Conservation (phyloP, 2,797 vertebrate genomes). For the Pelochelys cantorii region DNA sequence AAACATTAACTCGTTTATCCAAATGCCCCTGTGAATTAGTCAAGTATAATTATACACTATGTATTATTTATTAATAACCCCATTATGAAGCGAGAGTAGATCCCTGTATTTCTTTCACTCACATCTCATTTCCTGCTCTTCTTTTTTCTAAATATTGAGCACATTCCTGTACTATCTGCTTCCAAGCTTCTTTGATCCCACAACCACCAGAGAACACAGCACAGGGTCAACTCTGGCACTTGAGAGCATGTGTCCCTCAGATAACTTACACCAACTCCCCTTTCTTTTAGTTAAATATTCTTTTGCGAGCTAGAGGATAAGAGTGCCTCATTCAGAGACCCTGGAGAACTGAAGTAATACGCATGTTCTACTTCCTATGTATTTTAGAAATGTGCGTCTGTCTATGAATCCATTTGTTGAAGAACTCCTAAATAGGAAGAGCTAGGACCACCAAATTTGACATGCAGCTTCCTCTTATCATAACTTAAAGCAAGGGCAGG, state of each 20-base stretch:
- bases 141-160: neutral
- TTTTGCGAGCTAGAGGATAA: neutral
- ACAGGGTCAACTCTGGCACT: accelerated
- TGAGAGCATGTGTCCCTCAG: neutral
- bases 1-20: neutral
- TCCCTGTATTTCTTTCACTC: neutral
- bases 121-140: neutral
- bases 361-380: neutral
- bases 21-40: neutral
- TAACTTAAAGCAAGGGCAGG: too few species aligned
- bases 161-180: neutral
- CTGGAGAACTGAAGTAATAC: neutral
- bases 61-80: conserved; percentile 38
- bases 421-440: too few species aligned
- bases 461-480: too few species aligned
- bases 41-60: neutral
- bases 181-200: neutral
- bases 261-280: neutral
- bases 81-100: conserved; percentile 17
- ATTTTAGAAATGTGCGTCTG: too few species aligned
- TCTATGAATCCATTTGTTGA: too few species aligned
- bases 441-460: too few species aligned
- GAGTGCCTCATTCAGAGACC: neutral
- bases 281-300: neutral
- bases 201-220: neutral